Base-by-base conservation (phyloP, 2,113 vertebrate genomes). In the Castor canadensis region DNA sequence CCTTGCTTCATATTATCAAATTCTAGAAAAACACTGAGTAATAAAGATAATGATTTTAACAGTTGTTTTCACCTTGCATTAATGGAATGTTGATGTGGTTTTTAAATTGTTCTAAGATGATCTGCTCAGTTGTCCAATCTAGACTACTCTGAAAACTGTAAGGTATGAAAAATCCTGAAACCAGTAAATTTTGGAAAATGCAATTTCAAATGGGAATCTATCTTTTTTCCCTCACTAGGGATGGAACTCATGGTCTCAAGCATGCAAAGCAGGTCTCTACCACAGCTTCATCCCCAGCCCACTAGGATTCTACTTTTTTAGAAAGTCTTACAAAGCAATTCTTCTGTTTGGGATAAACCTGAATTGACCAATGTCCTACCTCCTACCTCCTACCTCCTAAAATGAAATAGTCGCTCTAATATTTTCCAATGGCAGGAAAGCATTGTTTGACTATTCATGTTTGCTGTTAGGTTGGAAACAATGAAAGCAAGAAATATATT, bases 11-110 rank as follows among this genome's bases (percentile, higher is more conserved):
- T 58, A 60, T 76, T 60, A 92, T 26, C 72, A 83, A 82, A 90
- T 73, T 92, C 76, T 87, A 96, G 93, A 93, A 60, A 95, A 96
- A 83, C 22, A 60, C 9, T 43, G 26, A 52, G 66, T 49, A 94
- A 83, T 67, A 77, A 92, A 89, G 47, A 91, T 85, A 91, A 82
- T 67, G 64, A 80, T 94, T 93, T 80, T 83, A 91, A 76, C 75
- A 96, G 85, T 88, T 80, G 26, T 93, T 67, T 66, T 94, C 73
- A 77, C 75, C 45, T 87, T 91, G 45, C 43, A 89, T 52, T 82
- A 96, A 75, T 85, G 30, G 32, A 82, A 67, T 76, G 45, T 82
- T 92, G 71, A 75, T 79, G 83, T 17, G 56, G 1, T 69, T 89
- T 91, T 89, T 30, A 87, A 40, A 49, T 79, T 75, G 4, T 30